These are phyloP conservation scores for Bombylius major DNA, from an alignment of 2,888 invertebrate genomes.

Conservation along the genomic window DNA sequence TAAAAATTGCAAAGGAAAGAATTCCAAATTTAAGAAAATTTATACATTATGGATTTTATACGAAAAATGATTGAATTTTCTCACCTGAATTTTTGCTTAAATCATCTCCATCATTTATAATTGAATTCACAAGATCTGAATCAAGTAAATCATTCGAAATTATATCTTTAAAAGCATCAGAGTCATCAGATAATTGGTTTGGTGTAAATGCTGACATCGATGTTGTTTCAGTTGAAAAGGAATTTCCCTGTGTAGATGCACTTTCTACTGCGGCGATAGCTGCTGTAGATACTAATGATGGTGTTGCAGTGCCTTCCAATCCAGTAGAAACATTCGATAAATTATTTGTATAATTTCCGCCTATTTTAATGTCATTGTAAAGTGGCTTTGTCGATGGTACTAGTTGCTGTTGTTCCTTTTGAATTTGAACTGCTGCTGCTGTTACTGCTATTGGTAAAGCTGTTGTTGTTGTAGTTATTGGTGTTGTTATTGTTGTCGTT, in stretches of 20 bases:
- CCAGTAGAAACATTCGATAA: too few species aligned
- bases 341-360: neutral
- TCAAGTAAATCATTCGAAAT: slow-evolving; percentile 52
- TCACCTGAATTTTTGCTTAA: slow-evolving; percentile 10
- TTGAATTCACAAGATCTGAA: slow-evolving; percentile 51
- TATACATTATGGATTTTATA: neutral
- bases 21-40: neutral
- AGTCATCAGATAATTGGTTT: slow-evolving; percentile 30
- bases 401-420: neutral
- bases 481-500: neutral
- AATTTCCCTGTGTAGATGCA: neutral
- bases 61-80: neutral
- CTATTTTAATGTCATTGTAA: neutral
- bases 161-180: slow-evolving; percentile 43
- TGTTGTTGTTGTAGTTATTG: neutral
- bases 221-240: neutral
- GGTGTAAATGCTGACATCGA: neutral
- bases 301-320: neutral
- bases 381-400: neutral
- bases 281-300: neutral
- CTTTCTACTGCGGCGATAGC: too few species aligned
- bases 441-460: slow-evolving; percentile 5
- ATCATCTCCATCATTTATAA: slow-evolving; percentile 50
- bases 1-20: slow-evolving; percentile 1
- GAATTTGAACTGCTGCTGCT: neutral